These are phyloP conservation scores for Mya arenaria DNA, from an alignment of 1,140 invertebrate species.

Conservation along the genomic window DNA sequence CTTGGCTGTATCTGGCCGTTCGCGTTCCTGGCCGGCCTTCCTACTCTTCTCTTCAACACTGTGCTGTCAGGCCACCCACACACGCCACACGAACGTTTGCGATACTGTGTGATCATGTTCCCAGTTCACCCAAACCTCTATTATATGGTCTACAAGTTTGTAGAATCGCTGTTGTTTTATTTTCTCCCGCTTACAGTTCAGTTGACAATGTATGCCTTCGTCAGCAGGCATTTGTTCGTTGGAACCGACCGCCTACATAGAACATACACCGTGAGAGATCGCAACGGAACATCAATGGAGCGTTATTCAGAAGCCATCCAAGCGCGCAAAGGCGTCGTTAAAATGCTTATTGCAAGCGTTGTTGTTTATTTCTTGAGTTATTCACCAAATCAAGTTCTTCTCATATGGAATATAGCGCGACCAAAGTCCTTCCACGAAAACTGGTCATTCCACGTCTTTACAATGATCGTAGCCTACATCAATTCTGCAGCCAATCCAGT, in stretches of 20 bases:
- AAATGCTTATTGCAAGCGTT: conserved; percentile 81
- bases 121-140: conserved; percentile 60
- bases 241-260: conserved; percentile 68
- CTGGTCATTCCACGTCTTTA: conserved; percentile 79
- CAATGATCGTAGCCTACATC: conserved; percentile 79
- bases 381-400: conserved; percentile 79
- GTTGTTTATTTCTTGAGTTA: conserved; percentile 81
- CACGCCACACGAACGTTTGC: conserved; percentile 51
- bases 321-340: conserved; percentile 80
- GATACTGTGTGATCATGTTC: conserved; percentile 70
- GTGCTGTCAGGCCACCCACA: conserved; percentile 58
- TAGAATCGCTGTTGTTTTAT: conserved; percentile 79
- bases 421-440: conserved; percentile 72
- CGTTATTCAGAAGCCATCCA: conserved; percentile 73
- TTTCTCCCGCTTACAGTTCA: conserved; percentile 77
- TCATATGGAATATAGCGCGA: conserved; percentile 79
- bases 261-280: conserved; percentile 60
- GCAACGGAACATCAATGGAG: conserved; percentile 70
- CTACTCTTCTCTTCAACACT: conserved; percentile 77
- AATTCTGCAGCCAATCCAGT: conserved; percentile 81
- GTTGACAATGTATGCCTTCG: conserved; percentile 75
- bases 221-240: conserved; percentile 74
- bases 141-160: conserved; percentile 74
- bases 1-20: conserved; percentile 77
- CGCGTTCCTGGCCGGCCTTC: conserved; percentile 72